Base-by-base conservation (phyloP, 2,888 invertebrate genomes). In the Agonopterix alstromeriana region DNA sequence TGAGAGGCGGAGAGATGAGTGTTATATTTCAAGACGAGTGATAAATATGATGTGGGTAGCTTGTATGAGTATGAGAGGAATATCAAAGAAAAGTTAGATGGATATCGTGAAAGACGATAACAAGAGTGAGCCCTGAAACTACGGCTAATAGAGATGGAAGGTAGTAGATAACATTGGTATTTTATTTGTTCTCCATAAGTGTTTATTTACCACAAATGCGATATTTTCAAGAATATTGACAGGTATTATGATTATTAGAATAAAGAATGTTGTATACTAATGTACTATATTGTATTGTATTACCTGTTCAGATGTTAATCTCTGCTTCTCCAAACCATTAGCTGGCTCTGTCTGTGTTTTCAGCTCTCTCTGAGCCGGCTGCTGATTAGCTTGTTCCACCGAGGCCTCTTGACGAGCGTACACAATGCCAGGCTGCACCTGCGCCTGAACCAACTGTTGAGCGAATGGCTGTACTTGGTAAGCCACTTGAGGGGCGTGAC, bases 251-350 rank as follows among this genome's bases (percentile, higher is more conserved):
- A 36, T 36, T 9, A 36, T n/a, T 2, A 36, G 2, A 36, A n/a
- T 36, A 38, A 38, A 38, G 9, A 38, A 38, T 38, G n/a, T 38
- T 14, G 1, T 14, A n/a, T n/a, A n/a, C n/a, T n/a, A n/a, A n/a
- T n/a, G n/a, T n/a, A 14, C 2, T 14, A 2, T 14, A 14, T 2
- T 38, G 9, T 38, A 3, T n/a, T n/a, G n/a, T n/a, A 27, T 7
- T 53, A 55, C 61, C 52, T 65, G 58, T 36, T 52, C 43, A 7
- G 49, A 47, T 27, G 48, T 51, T 11, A 60, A 9, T 9, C 9
- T 52, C 48, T 63, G 60, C 47, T 61, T 61, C 40, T 64, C 63
- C 17, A 57, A 48, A 38, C 59, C 48, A 43, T 56, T 53, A 10
- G 53, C 61, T 10, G 54, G 53, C 36, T 60, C 60, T 3, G 46